These are phyloP conservation scores for Pegoplata infirma DNA, from an alignment of 2,888 invertebrate genomes.

Conservation along the genomic window DNA sequence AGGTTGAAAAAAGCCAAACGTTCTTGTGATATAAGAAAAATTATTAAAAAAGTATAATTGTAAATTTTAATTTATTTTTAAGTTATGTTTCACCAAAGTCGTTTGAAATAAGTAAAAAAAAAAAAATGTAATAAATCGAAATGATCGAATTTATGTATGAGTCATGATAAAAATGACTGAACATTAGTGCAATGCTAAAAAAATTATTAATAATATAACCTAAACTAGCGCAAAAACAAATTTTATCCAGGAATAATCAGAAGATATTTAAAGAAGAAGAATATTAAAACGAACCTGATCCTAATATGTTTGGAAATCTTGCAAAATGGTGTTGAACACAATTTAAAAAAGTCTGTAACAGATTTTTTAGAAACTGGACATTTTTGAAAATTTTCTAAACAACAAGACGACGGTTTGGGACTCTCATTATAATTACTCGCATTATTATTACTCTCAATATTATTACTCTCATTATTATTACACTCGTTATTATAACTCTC, in stretches of 20 bases:
- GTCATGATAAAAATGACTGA: constrained; percentile 7
- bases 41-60: no score
- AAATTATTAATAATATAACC: neutral
- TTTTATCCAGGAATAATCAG: constrained; percentile 5
- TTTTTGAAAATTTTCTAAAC: constrained; percentile 22
- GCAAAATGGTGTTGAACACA: constrained; percentile 70
- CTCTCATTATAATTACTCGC: neutral
- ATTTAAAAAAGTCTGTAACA: constrained; percentile 65
- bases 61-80: no score
- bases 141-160: neutral
- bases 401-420: constrained; percentile 11
- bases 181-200: neutral
- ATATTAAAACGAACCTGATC: constrained; percentile 69
- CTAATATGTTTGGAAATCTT: constrained; percentile 72
- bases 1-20: no score
- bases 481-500: neutral
- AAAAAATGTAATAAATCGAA: no score
- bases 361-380: constrained; percentile 35
- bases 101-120: no score
- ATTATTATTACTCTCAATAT: no score
- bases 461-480: no score
- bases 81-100: no score
- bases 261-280: neutral
- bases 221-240: constrained; percentile 32
- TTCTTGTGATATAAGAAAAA: no score